phyloP scores from a whole-genome alignment of 2,113 vertebrate species.

The Caretta caretta region DNA sequence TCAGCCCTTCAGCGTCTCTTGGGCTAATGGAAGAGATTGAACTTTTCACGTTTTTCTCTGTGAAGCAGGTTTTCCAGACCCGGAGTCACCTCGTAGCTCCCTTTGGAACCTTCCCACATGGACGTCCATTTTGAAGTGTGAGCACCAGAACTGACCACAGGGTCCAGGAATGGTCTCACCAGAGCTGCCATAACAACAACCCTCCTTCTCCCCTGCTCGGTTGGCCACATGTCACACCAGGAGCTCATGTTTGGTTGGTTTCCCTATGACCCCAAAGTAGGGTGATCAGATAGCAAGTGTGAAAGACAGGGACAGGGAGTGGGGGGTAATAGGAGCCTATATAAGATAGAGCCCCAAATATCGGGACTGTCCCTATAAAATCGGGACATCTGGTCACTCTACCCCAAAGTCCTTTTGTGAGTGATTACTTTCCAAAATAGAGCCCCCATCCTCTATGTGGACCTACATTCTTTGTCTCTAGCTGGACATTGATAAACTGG shows the following conservation, averaged over 20 bases:
- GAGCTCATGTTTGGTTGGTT: background rate
- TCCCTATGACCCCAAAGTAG: background rate
- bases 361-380: too few species aligned
- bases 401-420: background rate
- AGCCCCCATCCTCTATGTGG: background rate
- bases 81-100: background rate
- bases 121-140: background rate
- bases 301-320: too few species aligned
- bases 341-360: too few species aligned
- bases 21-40: background rate
- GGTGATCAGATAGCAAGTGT: too few species aligned
- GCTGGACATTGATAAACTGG: too few species aligned
- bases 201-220: too few species aligned
- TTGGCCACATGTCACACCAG: background rate
- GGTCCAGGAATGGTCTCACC: background rate
- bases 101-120: background rate
- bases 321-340: too few species aligned
- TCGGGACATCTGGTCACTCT: too few species aligned
- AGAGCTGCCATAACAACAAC: background rate
- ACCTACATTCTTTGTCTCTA: too few species aligned
- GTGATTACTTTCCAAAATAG: background rate
- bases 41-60: background rate
- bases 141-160: background rate
- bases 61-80: background rate
- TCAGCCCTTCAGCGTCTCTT: background rate